Percentiles rank a stretch among this genome's conserved stretches.
phyloP scores from a whole-genome alignment of 2,888 invertebrate species.

The Tanypteryx hageni region DNA sequence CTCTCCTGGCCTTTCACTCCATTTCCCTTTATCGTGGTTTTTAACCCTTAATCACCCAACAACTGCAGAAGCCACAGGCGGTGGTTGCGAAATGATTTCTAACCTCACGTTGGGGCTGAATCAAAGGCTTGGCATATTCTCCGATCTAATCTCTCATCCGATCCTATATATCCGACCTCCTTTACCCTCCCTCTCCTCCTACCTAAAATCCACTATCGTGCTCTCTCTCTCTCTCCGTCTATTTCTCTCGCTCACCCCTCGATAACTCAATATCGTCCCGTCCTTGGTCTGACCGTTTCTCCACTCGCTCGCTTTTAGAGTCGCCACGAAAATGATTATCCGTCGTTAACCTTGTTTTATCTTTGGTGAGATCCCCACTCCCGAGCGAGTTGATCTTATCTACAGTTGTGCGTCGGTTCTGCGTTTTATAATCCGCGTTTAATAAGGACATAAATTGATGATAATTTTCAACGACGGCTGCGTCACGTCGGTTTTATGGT shows the following conservation, averaged over 20 bases:
- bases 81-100: conserved; percentile 2
- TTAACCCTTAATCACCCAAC: neutral
- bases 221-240: neutral
- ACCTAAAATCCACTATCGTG: neutral
- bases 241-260: neutral
- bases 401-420: neutral
- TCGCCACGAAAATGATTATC: neutral
- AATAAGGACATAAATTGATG: no score
- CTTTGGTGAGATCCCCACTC: neutral
- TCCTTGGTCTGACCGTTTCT: neutral
- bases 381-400: neutral
- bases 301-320: conserved; percentile 1
- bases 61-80: conserved; percentile 1
- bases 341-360: neutral
- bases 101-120: neutral
- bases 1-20: neutral
- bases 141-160: neutral
- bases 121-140: neutral
- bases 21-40: neutral
- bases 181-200: neutral
- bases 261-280: conserved; percentile 12
- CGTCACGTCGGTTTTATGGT: no score
- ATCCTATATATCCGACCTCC: neutral
- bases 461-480: no score
- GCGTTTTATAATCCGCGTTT: neutral